Conservation (phyloP, 2,888 invertebrate species). For the Mylabris sibirica region DNA sequence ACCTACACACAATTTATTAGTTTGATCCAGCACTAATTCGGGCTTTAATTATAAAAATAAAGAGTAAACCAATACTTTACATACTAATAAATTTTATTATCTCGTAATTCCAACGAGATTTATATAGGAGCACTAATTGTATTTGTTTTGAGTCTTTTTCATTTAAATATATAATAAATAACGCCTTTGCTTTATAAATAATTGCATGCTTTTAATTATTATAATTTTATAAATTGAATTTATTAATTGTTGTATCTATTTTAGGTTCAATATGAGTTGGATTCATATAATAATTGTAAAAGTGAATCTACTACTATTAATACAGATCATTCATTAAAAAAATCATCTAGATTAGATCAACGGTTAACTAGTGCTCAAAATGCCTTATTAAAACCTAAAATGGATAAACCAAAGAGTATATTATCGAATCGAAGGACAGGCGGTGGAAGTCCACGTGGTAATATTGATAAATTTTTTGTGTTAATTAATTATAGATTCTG, state of each 20-base stretch:
- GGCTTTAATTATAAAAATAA: neutral
- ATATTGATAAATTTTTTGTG: neutral
- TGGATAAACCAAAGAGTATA: slow-evolving; percentile 59
- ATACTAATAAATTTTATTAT: neutral
- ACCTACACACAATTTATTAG: neutral
- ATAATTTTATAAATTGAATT: neutral
- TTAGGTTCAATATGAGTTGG: slow-evolving; percentile 53
- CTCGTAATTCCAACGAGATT: neutral
- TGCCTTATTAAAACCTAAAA: slow-evolving; percentile 50
- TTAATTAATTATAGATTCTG: neutral
- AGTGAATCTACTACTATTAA: slow-evolving; percentile 34
- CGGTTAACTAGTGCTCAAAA: slow-evolving; percentile 55
- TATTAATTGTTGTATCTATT: neutral
- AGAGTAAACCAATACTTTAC: neutral
- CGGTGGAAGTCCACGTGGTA: slow-evolving; percentile 58
- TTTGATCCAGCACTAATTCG: neutral
- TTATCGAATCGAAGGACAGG: slow-evolving; percentile 57
- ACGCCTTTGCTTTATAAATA: neutral
- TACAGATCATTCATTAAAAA: slow-evolving; percentile 35
- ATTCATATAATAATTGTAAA: slow-evolving; percentile 47
- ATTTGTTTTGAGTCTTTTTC: too few relatives aligned
- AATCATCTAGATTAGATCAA: slow-evolving; percentile 52
- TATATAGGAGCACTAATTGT: neutral
- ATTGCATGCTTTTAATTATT: neutral
- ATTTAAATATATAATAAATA: neutral